Evolutionary conservation across 2,888 invertebrate genomes (phyloP), one percentile per base, ranked within the genome.

Genomic region (Subacronicta megacephala): DNA sequence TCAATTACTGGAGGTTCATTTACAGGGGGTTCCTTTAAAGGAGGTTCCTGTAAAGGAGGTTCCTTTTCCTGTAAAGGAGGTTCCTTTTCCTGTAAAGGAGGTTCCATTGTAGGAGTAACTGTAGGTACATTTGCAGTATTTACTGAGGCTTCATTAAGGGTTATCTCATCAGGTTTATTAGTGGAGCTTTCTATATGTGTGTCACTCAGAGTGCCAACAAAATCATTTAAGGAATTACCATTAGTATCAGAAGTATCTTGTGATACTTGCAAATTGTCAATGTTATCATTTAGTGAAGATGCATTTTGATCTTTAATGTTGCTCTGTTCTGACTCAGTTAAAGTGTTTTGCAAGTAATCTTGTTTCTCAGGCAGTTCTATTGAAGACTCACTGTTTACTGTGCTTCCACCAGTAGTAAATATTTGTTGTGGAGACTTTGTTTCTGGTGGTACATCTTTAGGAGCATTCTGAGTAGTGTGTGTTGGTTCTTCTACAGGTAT

Each of bases 281-380:
- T 15, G 53, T 75, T 70, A 45, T 50, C 67, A 36, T 72, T 54
- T 31, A 66, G 51, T 15, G 73, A 53, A 56, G 85, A 83, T 51
- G 61, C 67, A 71, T 87, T 88, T 65, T 78, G 76, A 72, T 87
- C 88, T 61, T 66, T 67, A 44, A 37, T 77, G 35, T 81, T 79
- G 67, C 46, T 59, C 41, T 67, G 55, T 50, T 80, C 77, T 40
- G 79, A 55, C 58, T 83, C 75, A 45, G 52, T 54, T 53, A 73
- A 40, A 47, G 70, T 63, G 51, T 78, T 74, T 63, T 79, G 77
- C 50, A 80, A 55, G 53, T 67, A 71, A 54, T 83, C 72, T 61
- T 76, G 46, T 60, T 80, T 80, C 15, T 83, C 79, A 73, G 83
- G 78, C 56, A 83, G 77, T 72, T 85, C 63, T 58, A 72, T 49